A percentile compares a stretch with the other conserved stretches of the same genome.
Conservation (phyloP, 2,113 vertebrate genomes). For the Myrmecobius fasciatus region DNA sequence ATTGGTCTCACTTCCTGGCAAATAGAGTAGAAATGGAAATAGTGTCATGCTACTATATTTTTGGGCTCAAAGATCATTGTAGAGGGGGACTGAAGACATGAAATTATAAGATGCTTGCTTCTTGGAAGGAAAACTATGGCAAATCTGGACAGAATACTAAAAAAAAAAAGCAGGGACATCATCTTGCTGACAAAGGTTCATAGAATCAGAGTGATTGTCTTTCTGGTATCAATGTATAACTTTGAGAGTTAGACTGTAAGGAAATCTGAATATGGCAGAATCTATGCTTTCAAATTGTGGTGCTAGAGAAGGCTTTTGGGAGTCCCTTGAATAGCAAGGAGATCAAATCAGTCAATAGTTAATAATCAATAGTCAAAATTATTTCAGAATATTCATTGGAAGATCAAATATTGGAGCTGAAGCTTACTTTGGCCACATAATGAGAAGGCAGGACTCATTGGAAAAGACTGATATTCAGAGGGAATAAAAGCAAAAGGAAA, state of each 20-base stretch:
- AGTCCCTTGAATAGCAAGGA: background rate
- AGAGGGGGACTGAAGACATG: background rate
- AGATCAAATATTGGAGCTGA: no score
- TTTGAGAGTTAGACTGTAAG: background rate
- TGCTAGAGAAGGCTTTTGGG: background rate
- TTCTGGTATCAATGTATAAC: background rate
- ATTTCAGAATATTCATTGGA: no score
- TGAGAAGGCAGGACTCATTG: no score
- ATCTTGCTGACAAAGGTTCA: background rate
- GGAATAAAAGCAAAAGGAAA: no score
- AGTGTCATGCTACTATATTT: background rate
- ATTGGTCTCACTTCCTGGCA: background rate
- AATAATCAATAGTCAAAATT: no score
- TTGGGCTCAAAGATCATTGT: background rate
- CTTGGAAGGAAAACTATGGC: background rate
- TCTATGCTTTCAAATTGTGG: background rate
- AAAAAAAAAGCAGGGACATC: background rate
- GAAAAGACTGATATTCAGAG: no score
- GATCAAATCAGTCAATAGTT: background rate
- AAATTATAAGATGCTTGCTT: background rate
- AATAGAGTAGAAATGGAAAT: background rate
- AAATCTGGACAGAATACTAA: background rate
- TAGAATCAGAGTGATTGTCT: background rate
- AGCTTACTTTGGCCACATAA: no score
- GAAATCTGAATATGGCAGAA: background rate